Conservation (phyloP, 2,888 invertebrate species). For the Synergus itoensis region DNA sequence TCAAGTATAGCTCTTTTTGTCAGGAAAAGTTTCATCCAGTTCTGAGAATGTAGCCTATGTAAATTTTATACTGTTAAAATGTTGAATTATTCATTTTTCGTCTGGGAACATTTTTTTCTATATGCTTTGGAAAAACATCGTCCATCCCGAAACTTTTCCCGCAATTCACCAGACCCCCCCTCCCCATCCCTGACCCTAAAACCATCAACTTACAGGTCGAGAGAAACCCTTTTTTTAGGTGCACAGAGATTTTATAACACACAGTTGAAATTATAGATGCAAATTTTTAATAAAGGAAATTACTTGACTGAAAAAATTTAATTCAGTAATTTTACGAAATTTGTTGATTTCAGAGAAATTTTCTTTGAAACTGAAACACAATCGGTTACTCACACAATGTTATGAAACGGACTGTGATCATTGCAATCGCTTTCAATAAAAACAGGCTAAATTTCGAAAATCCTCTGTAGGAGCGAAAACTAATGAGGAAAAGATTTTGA, state of each 20-base stretch:
- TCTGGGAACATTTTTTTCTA: conserved; percentile 9
- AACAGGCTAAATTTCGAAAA: conserved; percentile 4
- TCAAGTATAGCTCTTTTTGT: not conserved
- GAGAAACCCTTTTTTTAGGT: conserved; percentile 35
- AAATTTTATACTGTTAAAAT: conserved; percentile 33
- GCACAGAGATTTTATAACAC: conserved; percentile 31
- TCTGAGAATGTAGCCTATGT: conserved; percentile 17
- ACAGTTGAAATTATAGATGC: conserved; percentile 41
- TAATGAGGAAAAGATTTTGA: not conserved
- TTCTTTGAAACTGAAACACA: conserved; percentile 1
- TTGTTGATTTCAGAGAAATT: conserved; percentile 6
- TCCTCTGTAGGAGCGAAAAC: not conserved
- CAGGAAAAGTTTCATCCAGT: conserved; percentile 2
- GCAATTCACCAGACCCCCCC: not conserved
- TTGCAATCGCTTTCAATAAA: conserved; percentile 67
- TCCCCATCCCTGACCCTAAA: not conserved
- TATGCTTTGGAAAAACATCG: not conserved
- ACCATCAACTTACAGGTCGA: conserved; percentile 19
- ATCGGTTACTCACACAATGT: conserved; percentile 30
- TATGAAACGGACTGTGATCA: conserved; percentile 72
- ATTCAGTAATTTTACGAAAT: conserved; percentile 21
- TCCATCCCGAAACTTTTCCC: conserved; percentile 28
- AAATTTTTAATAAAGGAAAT: conserved; percentile 34
- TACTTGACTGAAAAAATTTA: conserved; percentile 27
- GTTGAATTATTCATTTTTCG: conserved; percentile 29